Conservation (phyloP, 2,888 invertebrate genomes). For the Helicoverpa assulta region DNA sequence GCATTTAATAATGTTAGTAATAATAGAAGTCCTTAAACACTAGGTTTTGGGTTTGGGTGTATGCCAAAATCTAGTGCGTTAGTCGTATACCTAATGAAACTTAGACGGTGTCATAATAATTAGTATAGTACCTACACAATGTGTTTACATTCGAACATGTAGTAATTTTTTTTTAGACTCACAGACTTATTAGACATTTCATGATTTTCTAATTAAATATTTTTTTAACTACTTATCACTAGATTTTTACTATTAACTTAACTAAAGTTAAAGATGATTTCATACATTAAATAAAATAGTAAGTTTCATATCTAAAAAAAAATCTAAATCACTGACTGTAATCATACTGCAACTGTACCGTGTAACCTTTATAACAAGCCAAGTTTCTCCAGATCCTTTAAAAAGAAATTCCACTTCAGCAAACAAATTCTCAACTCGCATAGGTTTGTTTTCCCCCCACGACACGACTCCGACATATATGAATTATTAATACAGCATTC, state of each 20-base stretch:
- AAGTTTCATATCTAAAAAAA: too few species aligned
- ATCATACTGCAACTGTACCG: too few species aligned
- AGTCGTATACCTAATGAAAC: neutral
- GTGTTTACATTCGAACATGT: neutral
- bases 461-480: slow-evolving; percentile 54
- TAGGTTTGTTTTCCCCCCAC: slow-evolving; percentile 55
- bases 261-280: too few species aligned
- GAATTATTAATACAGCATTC: slow-evolving; percentile 65
- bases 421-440: slow-evolving; percentile 42
- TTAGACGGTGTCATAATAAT: neutral
- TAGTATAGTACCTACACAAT: neutral
- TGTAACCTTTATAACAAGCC: neutral
- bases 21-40: neutral
- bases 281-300: too few species aligned
- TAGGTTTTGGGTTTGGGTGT: neutral
- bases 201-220: too few species aligned
- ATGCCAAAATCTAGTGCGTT: neutral
- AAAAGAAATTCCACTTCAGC: slow-evolving; percentile 29
- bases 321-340: too few species aligned
- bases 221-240: too few species aligned
- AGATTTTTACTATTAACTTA: too few species aligned
- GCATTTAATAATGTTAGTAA: too few species aligned
- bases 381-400: slow-evolving; percentile 25
- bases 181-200: neutral
- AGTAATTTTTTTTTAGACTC: too few species aligned